Conservation (phyloP, 2,797 vertebrate genomes). For the Acanthornis magna region DNA sequence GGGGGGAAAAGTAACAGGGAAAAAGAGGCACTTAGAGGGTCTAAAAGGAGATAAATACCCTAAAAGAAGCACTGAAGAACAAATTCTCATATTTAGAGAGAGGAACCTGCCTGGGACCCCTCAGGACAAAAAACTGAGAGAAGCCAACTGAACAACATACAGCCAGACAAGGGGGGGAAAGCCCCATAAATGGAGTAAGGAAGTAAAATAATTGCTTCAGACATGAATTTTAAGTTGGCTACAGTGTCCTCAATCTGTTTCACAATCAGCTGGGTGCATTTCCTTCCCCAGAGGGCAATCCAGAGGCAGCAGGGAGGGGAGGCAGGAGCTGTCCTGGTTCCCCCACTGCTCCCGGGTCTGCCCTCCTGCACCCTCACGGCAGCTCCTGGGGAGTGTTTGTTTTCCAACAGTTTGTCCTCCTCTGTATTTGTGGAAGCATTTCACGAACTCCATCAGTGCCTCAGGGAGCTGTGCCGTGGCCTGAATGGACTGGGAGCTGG, state of each 20-base stretch:
- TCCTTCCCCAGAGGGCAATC: neutral
- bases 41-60: neutral
- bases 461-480: neutral
- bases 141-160: neutral
- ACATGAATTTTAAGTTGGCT: neutral
- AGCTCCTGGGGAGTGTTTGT: neutral
- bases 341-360: neutral
- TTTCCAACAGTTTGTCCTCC: neutral
- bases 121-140: neutral
- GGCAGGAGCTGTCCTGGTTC: neutral
- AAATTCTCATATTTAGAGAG: neutral
- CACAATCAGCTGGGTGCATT: neutral
- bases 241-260: rapidly evolving
- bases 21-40: neutral
- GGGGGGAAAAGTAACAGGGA: neutral
- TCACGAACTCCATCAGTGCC: neutral
- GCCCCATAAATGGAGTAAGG: neutral
- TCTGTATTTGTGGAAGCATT: neutral
- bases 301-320: neutral
- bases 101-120: neutral
- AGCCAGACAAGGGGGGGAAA: neutral
- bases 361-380: neutral
- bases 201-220: neutral
- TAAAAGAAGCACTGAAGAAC: neutral
- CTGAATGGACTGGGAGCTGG: neutral